Percentiles rank a stretch among this genome's conserved stretches.
Conservation (phyloP, 2,888 invertebrate species). For the Dendrolimus houi region DNA sequence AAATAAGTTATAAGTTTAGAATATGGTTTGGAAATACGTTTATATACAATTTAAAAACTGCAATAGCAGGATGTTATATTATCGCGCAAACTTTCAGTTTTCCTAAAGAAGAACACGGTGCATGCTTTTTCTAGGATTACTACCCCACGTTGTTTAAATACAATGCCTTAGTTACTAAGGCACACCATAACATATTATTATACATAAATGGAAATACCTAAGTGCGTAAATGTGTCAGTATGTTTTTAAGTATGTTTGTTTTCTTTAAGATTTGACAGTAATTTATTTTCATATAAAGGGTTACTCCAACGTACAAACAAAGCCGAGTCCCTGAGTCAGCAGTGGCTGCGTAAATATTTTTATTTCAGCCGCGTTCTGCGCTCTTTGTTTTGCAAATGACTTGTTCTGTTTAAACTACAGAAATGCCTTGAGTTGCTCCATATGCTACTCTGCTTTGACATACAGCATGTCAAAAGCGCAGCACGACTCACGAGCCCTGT, state of each 20-base stretch:
- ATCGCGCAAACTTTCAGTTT: too few species aligned
- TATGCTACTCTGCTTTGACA: conserved; percentile 40
- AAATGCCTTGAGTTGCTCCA: conserved; percentile 51
- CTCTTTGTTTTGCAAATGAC: conserved; percentile 72
- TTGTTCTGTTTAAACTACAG: conserved; percentile 55
- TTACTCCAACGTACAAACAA: conserved; percentile 58
- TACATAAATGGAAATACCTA: too few species aligned
- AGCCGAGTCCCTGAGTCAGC: conserved; percentile 60
- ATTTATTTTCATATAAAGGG: conserved; percentile 56
- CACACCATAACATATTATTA: too few species aligned
- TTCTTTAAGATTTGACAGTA: conserved; percentile 42
- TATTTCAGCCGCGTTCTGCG: conserved; percentile 53
- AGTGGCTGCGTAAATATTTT: conserved; percentile 66
- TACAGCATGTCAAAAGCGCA: conserved; percentile 28
- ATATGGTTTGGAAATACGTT: too few species aligned
- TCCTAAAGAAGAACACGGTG: too few species aligned
- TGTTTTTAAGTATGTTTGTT: conserved; percentile 6
- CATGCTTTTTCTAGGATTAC: too few species aligned
- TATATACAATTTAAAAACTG: too few species aligned
- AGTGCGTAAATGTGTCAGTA: too few species aligned
- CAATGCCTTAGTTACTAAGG: too few species aligned
- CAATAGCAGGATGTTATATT: too few species aligned
- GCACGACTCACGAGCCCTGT: conserved; percentile 26
- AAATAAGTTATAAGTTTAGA: too few species aligned
- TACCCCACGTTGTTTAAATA: too few species aligned